Evolutionary conservation across 2,113 vertebrate species (phyloP).

Genomic region (Tragelaphus imberbis): DNA sequence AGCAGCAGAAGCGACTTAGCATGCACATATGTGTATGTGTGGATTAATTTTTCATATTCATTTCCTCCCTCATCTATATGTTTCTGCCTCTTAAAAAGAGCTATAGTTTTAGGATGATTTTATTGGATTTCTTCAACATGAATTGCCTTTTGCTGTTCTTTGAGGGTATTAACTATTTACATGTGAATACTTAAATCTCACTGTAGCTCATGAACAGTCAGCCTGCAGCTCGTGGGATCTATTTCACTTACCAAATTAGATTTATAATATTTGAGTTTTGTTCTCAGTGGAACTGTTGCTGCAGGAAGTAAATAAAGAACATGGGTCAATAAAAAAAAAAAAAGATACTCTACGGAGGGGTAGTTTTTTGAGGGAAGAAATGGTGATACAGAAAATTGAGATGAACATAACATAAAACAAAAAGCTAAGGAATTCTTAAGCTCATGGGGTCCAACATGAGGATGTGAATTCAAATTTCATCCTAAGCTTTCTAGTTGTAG

Average conservation of each 20-base stretch:
- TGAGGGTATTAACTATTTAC: not conserved
- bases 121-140: not conserved
- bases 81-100: not conserved
- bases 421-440: not conserved
- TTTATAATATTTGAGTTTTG: slow-evolving; percentile 35
- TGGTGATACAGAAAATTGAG: not conserved
- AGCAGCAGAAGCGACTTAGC: not conserved
- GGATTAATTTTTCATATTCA: not conserved
- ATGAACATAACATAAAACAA: not conserved
- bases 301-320: slow-evolving; percentile 43
- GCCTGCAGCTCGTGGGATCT: not conserved
- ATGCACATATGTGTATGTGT: not conserved
- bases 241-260: slow-evolving; percentile 25
- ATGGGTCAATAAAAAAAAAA: slow-evolving; percentile 30
- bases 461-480: not conserved
- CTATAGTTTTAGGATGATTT: not conserved
- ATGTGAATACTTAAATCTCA: slow-evolving; percentile 11
- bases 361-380: slow-evolving; percentile 31
- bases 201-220: not conserved
- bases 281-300: slow-evolving; percentile 29
- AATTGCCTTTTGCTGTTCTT: not conserved
- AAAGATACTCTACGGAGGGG: not conserved
- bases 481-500: not conserved
- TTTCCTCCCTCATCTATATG: not conserved
- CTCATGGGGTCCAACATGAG: not conserved